Evolutionary conservation across 2,113 vertebrate species (phyloP).

Genomic region (Sceloporus tristichus): DNA sequence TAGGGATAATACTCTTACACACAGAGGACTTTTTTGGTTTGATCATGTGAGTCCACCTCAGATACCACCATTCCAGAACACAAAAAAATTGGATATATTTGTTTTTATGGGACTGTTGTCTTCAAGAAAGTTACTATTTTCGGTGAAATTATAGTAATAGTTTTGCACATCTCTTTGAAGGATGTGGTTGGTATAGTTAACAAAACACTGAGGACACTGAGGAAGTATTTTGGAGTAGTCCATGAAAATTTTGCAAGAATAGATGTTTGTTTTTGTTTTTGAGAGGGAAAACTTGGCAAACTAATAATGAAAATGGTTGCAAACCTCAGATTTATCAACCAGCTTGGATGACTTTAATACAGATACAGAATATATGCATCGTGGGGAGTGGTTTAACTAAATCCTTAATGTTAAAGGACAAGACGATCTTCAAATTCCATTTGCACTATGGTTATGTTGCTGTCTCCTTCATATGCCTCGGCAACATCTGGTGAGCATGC

Average conservation of each 20-base stretch:
- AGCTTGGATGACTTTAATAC: slow-evolving; percentile 60
- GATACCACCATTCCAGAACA: too few species aligned
- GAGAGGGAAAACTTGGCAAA: slow-evolving; percentile 11
- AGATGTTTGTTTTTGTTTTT: neutral
- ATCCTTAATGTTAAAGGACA: slow-evolving; percentile 57
- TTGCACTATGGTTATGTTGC: slow-evolving; percentile 57
- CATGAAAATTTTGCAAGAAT: neutral
- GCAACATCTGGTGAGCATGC: slow-evolving; percentile 66
- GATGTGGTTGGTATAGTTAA: too few species aligned
- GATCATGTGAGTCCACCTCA: too few species aligned
- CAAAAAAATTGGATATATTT: too few species aligned
- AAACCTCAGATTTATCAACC: slow-evolving; percentile 7
- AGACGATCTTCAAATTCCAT: slow-evolving; percentile 71
- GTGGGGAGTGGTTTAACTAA: slow-evolving; percentile 55
- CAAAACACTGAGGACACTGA: too few species aligned
- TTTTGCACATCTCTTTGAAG: too few species aligned
- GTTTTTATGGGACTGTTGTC: too few species aligned
- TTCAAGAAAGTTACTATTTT: too few species aligned
- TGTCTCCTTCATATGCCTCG: slow-evolving; percentile 62
- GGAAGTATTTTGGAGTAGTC: too few species aligned
- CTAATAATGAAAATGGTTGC: slow-evolving; percentile 41
- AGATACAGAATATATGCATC: neutral
- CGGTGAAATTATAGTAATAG: too few species aligned
- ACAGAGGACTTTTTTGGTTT: too few species aligned
- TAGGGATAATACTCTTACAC: too few species aligned